A percentile compares a stretch with the other conserved stretches of the same genome.
Evolutionary conservation across 2,888 invertebrate species (phyloP).

Genomic region (Philopedon plagiatum): DNA sequence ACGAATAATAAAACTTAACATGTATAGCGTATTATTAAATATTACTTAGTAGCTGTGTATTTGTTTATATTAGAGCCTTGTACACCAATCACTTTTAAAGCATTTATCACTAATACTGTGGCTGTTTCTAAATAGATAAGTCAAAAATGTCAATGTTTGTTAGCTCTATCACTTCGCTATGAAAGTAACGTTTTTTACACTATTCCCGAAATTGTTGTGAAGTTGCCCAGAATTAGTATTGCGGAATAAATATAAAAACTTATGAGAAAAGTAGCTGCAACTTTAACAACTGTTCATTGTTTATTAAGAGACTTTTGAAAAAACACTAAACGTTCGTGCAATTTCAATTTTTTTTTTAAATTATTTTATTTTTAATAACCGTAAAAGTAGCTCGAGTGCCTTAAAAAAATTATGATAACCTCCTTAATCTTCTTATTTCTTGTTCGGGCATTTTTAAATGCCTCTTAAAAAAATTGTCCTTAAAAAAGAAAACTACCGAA

Average conservation of each 20-base stretch:
- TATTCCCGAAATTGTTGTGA: background rate
- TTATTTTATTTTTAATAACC: background rate
- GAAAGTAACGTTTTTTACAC: background rate
- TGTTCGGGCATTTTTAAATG: background rate
- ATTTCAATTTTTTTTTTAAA: background rate
- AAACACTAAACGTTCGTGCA: background rate
- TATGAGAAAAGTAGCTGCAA: background rate
- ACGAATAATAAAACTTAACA: background rate
- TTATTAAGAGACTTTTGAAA: background rate
- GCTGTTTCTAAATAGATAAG: background rate
- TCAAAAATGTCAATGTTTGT: background rate
- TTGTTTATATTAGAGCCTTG: background rate
- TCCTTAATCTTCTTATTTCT: background rate
- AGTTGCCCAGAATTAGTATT: too few relatives aligned
- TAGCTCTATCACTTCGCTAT: background rate
- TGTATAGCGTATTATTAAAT: background rate
- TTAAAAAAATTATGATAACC: background rate
- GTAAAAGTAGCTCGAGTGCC: background rate
- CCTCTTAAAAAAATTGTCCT: conserved; percentile 11
- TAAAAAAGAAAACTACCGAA: background rate
- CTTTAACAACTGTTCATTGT: background rate
- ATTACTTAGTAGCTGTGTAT: background rate
- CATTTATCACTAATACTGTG: background rate
- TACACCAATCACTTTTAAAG: background rate
- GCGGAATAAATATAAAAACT: too few relatives aligned